Base-by-base conservation (phyloP, 2,888 invertebrate genomes). In the Chymomyza procnemis region DNA sequence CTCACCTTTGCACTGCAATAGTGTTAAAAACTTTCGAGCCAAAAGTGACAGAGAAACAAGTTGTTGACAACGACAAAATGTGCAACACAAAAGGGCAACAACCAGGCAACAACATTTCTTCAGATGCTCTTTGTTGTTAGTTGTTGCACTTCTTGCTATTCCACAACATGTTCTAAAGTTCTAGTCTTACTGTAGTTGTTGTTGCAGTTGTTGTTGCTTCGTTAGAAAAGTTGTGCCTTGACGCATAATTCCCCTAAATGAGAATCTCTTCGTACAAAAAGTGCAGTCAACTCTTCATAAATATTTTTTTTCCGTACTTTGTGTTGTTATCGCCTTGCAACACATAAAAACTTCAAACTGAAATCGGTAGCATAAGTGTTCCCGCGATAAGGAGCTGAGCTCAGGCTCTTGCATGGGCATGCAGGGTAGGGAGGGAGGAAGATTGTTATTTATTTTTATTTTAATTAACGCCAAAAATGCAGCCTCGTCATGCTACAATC, bases 221-320 rank as follows among this genome's bases (percentile, higher is more conserved):
- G 34, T 61, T 57, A n/a, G 14, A 12, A 69, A 74, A 82, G 76
- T 79, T 80, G 66, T 75, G 78, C 68, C 78, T 66, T 67, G 61
- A 66, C 71, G 78, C 82, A 81, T 81, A 74, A 81, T 81, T 79
- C 78, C 73, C 78, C 73, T 63, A 77, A 75, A 80, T 80, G 78
- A 78, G 78, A 14, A 30, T 56, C 16, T 8, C n/a, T n/a, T n/a
- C 47, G n/a, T 8, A 54, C 18, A 54, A 60, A 68, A 65, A 80
- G 73, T 73, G 80, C 76, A 80, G 78, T 76, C 78, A 81, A 80
- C 78, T 81, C 73, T 14, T 47, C n/a, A 16, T 16, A 47, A 16
- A 16, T 50, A 16, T 50, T 50, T 50, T n/a, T 16, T 19, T 50
- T 47, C 47, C 16, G 50, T 50, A 5, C n/a, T 4, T 47, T 16